A percentile compares a stretch with the other conserved stretches of the same genome.
Conservation (phyloP, 2,888 invertebrate species). For the Agrotis exclamationis region DNA sequence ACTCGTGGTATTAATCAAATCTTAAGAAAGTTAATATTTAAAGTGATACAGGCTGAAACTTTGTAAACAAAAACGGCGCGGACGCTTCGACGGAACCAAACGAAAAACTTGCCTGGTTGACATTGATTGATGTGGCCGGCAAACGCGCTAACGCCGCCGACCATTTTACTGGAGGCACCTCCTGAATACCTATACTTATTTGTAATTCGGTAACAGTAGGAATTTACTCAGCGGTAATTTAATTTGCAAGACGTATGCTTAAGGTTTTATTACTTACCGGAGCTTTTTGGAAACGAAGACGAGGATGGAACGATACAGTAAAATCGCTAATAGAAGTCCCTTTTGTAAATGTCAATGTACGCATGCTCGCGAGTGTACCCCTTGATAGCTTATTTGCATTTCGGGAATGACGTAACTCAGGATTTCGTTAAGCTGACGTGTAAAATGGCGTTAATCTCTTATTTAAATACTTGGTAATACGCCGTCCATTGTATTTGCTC, state of each 20-base stretch:
- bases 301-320: conserved; percentile 6
- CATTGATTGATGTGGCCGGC: conserved; percentile 87
- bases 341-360: conserved; percentile 17
- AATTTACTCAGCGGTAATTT: conserved; percentile 65
- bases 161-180: conserved; percentile 78
- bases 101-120: conserved; percentile 87
- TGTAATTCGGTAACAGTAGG: conserved; percentile 66
- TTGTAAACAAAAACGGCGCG: conserved; percentile 86
- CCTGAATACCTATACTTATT: conserved; percentile 70
- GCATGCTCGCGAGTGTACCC: conserved; percentile 39
- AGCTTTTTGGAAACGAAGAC: conserved; percentile 34
- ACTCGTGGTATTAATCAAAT: conserved; percentile 76
- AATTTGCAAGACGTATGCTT: conserved; percentile 63
- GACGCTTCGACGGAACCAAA: conserved; percentile 81
- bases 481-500: conserved; percentile 70
- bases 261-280: conserved; percentile 59
- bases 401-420: conserved; percentile 76
- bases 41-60: conserved; percentile 84
- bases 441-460: conserved; percentile 84
- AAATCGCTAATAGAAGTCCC: conserved; percentile 18
- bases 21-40: conserved; percentile 80
- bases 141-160: conserved; percentile 76
- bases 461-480: conserved; percentile 79
- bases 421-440: conserved; percentile 82
- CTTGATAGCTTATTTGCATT: conserved; percentile 75